Conservation (phyloP, 2,797 vertebrate species). For the Odontamblyopus rebecca region DNA sequence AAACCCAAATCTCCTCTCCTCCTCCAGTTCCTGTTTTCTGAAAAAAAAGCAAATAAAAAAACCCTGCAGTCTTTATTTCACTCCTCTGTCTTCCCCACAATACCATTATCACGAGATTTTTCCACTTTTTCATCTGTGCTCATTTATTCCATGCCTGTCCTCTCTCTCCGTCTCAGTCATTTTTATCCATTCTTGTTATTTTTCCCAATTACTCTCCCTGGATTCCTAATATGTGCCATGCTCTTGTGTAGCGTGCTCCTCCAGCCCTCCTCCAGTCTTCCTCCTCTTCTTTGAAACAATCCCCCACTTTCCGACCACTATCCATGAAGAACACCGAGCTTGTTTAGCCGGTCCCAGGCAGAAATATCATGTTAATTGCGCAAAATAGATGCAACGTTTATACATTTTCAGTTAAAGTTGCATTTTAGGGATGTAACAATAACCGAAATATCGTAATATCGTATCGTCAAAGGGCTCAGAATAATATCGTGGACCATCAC, state of each 20-base stretch:
- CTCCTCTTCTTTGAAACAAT: slow-evolving; percentile 48
- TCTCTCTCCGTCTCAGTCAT: slow-evolving; percentile 28
- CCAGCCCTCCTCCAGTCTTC: slow-evolving; percentile 17
- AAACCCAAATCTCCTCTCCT: slow-evolving; percentile 59
- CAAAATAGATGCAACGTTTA: too few relatives aligned
- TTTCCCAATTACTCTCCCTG: slow-evolving; percentile 22
- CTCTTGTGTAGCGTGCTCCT: slow-evolving; percentile 26
- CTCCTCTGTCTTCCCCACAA: slow-evolving; percentile 4
- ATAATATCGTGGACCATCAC: too few relatives aligned
- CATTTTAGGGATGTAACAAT: too few relatives aligned
- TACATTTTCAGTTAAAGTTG: too few relatives aligned
- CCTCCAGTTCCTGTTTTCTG: slow-evolving; percentile 50
- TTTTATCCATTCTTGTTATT: slow-evolving; percentile 44
- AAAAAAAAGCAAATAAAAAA: slow-evolving; percentile 1
- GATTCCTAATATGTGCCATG: slow-evolving; percentile 31
- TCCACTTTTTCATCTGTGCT: slow-evolving; percentile 23
- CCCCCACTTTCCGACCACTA: slow-evolving; percentile 35
- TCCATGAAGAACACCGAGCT: neutral
- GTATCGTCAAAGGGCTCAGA: too few relatives aligned
- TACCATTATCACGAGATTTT: slow-evolving; percentile 9
- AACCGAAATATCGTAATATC: too few relatives aligned
- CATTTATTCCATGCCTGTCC: slow-evolving; percentile 32
- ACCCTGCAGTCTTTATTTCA: slow-evolving; percentile 19
- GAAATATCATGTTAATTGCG: neutral
- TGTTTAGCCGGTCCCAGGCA: neutral